Conservation (phyloP, 2,113 vertebrate genomes). For the Oreamnos americanus region DNA sequence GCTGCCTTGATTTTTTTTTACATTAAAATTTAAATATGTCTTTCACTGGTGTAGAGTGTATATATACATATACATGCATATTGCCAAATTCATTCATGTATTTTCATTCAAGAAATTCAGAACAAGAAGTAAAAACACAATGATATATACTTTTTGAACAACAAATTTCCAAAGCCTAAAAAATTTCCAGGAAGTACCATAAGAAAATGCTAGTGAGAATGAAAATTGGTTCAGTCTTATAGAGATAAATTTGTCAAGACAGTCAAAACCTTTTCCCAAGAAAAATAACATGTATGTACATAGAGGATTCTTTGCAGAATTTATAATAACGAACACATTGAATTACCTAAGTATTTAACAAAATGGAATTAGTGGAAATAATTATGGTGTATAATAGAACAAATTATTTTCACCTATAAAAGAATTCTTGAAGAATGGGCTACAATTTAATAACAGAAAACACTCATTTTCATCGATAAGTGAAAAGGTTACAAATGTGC, state of each 20-base stretch:
- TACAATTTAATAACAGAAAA: background rate
- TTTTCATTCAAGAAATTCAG: constrained; percentile 20
- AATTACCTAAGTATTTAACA: background rate
- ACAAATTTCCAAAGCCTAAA: background rate
- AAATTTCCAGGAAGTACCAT: background rate
- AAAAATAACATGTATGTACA: background rate
- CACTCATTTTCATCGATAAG: background rate
- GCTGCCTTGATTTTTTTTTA: background rate
- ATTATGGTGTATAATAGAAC: background rate
- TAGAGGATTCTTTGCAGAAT: background rate
- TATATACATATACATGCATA: background rate
- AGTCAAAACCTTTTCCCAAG: background rate
- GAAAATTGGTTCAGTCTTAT: background rate
- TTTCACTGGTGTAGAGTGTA: background rate
- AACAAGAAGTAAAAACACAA: background rate
- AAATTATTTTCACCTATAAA: constrained; percentile 33
- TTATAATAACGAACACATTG: background rate
- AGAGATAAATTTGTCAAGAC: background rate
- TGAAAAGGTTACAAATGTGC: constrained; percentile 5
- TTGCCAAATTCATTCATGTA: background rate
- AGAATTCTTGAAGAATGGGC: background rate
- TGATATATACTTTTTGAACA: background rate
- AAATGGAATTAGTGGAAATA: background rate
- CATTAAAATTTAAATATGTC: background rate
- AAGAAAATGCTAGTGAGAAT: background rate